Evolutionary conservation across 2,113 vertebrate species (phyloP).

Genomic region (Pelobates fuscus): DNA sequence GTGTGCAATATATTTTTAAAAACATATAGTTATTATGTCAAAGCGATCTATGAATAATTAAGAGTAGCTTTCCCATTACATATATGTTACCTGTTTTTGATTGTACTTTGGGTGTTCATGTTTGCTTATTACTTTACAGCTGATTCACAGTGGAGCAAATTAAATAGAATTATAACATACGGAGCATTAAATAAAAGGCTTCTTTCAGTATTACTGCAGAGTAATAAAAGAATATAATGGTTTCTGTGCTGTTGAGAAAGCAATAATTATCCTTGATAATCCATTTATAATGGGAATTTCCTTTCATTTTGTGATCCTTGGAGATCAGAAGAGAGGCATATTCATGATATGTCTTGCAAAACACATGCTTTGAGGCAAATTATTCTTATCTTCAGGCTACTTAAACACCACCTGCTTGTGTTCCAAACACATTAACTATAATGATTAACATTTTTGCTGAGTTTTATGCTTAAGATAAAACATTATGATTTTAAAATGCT

Average conservation of each 20-base stretch:
- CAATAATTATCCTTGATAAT: constrained; percentile 51
- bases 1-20: no score
- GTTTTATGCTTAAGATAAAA: constrained; percentile 37
- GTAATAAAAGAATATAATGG: constrained; percentile 42
- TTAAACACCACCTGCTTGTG: constrained; percentile 34
- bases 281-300: constrained; percentile 47
- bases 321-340: constrained; percentile 27
- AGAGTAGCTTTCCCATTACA: no score
- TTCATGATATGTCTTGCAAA: constrained; percentile 9
- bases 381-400: constrained; percentile 43
- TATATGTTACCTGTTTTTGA: no score
- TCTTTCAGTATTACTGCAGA: constrained; percentile 1
- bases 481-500: background rate
- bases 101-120: no score
- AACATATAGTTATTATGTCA: no score
- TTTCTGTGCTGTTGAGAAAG: constrained; percentile 47
- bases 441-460: constrained; percentile 41
- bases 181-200: constrained; percentile 14
- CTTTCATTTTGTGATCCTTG: constrained; percentile 16
- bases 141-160: constrained; percentile 6
- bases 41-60: no score
- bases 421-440: constrained; percentile 48
- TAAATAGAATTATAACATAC: constrained; percentile 1
- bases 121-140: no score
- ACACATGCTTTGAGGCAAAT: constrained; percentile 25